These are phyloP conservation scores for Platorchestia sp. DNA, from an alignment of 1,140 invertebrate species.

Conservation along the genomic window DNA sequence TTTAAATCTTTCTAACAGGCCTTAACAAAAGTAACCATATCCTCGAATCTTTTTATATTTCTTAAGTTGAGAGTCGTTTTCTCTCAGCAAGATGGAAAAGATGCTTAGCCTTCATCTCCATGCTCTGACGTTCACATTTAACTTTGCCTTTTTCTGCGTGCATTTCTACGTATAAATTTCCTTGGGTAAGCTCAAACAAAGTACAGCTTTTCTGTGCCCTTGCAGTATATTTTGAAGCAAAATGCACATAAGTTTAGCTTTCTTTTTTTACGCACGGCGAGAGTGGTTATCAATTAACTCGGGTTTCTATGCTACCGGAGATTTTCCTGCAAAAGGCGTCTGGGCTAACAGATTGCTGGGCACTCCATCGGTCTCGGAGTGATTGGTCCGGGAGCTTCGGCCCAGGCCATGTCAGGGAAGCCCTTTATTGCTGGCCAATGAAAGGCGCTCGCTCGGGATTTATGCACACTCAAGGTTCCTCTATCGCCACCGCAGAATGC, in stretches of 20 bases:
- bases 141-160: background rate
- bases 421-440: conserved; percentile 17
- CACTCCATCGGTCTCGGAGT: conserved; percentile 34
- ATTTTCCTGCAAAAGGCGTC: conserved; percentile 11
- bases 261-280: background rate
- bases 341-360: conserved; percentile 22
- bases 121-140: background rate
- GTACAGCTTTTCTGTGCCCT: background rate
- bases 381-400: conserved; percentile 18
- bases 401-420: background rate
- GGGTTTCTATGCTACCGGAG: background rate
- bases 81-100: background rate
- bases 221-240: background rate
- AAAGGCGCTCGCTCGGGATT: background rate
- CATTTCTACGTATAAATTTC: background rate
- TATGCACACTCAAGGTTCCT: conserved; percentile 15
- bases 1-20: background rate
- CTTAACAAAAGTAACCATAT: background rate
- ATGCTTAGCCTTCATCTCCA: background rate
- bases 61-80: background rate
- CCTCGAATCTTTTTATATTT: background rate
- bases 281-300: background rate
- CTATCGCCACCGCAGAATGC: background rate
- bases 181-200: background rate
- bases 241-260: background rate